Evolutionary conservation across 2,888 invertebrate species (phyloP).

Genomic region (Pristionchus fissidentatus): DNA sequence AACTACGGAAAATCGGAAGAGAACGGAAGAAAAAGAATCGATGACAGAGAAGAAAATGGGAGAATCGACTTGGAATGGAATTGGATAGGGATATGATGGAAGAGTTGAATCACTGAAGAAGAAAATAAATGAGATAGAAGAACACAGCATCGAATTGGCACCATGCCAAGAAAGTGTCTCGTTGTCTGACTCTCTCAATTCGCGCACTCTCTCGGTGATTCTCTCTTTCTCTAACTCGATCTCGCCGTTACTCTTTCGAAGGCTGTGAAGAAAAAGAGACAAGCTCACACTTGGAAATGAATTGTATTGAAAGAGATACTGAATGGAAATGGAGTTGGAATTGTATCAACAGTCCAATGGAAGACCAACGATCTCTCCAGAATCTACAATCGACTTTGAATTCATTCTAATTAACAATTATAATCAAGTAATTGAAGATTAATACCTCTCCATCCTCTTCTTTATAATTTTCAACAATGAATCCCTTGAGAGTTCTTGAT

Average conservation of each 20-base stretch:
- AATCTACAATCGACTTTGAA: too few relatives aligned
- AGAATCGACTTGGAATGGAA: slow-evolving; percentile 24
- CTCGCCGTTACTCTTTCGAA: too few relatives aligned
- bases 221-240: too few relatives aligned
- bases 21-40: not conserved
- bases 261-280: too few relatives aligned
- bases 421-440: too few relatives aligned
- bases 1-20: not conserved
- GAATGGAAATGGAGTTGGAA: not conserved
- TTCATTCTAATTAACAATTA: too few relatives aligned
- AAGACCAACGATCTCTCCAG: not conserved
- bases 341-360: not conserved
- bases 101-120: not conserved
- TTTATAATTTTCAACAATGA: not conserved
- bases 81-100: not conserved
- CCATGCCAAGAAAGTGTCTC: too few relatives aligned
- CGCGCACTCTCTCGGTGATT: too few relatives aligned
- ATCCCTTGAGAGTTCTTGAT: not conserved
- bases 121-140: too few relatives aligned
- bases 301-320: slow-evolving; percentile 3
- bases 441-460: slow-evolving; percentile 20
- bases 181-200: too few relatives aligned
- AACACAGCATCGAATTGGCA: too few relatives aligned
- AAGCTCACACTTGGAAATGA: not conserved
- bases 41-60: not conserved